Conservation (phyloP, 2,113 vertebrate genomes). For the Gasterosteus nipponicus region DNA sequence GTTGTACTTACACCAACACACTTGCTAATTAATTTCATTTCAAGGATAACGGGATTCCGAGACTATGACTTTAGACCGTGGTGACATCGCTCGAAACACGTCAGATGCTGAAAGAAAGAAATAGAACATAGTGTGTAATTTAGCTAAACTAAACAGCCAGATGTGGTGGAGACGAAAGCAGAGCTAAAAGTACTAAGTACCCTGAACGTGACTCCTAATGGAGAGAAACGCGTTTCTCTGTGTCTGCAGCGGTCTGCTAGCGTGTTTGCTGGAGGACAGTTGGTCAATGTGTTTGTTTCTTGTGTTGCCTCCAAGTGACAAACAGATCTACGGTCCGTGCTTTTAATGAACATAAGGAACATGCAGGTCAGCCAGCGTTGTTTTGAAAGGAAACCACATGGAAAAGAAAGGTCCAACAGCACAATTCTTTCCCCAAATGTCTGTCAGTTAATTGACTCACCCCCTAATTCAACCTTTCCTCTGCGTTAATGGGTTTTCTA, state of each 20-base stretch:
- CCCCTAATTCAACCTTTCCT: too few relatives aligned
- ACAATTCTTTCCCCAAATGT: neutral
- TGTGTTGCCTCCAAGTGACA: neutral
- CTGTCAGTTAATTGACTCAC: neutral
- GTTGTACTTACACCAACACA: neutral
- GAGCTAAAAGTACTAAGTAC: neutral
- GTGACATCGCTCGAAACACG: neutral
- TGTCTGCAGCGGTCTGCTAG: neutral
- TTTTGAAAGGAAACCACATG: too few relatives aligned
- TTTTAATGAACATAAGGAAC: too few relatives aligned
- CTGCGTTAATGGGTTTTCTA: neutral
- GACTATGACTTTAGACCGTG: neutral
- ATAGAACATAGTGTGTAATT: neutral
- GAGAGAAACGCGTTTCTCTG: neutral
- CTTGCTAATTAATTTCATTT: neutral
- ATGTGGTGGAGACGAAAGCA: neutral
- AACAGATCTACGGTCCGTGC: too few relatives aligned
- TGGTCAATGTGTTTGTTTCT: neutral
- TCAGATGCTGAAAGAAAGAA: neutral
- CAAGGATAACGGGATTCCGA: neutral
- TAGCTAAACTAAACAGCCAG: neutral
- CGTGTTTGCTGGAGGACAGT: neutral
- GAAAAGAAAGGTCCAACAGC: too few relatives aligned
- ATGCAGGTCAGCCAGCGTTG: too few relatives aligned
- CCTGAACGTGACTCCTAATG: neutral